phyloP scores from a whole-genome alignment of 2,797 vertebrate species.

The Chiloscyllium punctatum region DNA sequence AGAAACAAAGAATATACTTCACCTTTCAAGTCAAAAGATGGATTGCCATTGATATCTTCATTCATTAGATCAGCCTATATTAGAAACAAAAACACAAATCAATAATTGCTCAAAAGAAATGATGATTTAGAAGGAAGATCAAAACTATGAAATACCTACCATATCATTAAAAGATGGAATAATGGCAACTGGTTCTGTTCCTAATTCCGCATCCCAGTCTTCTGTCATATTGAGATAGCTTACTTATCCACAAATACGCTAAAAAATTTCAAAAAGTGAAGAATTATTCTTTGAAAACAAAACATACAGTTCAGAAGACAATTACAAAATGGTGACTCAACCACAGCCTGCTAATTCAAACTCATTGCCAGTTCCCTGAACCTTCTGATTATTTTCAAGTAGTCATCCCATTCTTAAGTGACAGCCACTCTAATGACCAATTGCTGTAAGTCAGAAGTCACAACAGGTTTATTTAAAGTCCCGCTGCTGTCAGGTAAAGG shows the following conservation, averaged over 20 bases:
- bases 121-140: background rate
- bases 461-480: too few relatives aligned
- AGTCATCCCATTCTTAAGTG: background rate
- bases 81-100: background rate
- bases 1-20: background rate
- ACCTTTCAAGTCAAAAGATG: background rate
- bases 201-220: conserved; percentile 27
- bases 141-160: conserved; percentile 2
- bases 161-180: conserved; percentile 11
- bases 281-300: background rate
- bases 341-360: background rate
- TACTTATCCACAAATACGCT: background rate
- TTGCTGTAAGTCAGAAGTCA: background rate
- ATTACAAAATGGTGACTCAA: background rate
- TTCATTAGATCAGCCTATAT: conserved; percentile 29
- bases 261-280: background rate
- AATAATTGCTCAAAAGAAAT: background rate
- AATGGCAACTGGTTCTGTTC: background rate
- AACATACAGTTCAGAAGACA: background rate
- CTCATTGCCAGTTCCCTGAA: background rate
- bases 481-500: too few relatives aligned
- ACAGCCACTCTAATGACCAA: background rate
- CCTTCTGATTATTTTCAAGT: background rate
- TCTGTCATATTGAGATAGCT: conserved; percentile 13
- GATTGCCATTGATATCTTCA: conserved; percentile 33